Evolutionary conservation across 2,888 invertebrate genomes (phyloP), one percentile per base, ranked within the genome.

Genomic region (Drosophila acutilabella): DNA sequence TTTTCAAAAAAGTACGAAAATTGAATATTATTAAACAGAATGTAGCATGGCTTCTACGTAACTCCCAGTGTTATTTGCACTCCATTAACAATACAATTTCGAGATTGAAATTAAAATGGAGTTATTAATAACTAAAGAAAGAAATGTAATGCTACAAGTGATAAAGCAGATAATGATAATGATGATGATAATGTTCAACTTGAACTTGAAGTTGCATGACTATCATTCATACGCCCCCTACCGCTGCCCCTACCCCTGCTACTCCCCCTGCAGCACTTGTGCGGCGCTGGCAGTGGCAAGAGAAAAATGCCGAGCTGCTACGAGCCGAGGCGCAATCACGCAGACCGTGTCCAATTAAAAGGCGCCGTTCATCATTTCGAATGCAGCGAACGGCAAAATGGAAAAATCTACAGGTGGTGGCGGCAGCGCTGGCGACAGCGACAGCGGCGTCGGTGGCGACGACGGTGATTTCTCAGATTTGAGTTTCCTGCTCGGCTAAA

Each of bases 311-410:
- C 26, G 26, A 47, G 38, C 38, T 13, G 13, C n/a, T 44, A n/a
- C 26, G 18, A 48, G 53, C 42, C 50, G 18, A 45, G 47, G 50
- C 61, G 60, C 41, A 85, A 88, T 84, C 88, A 74, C 72, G 85
- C 87, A 87, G 85, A 86, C 85, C 81, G 85, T 86, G 89, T 89
- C 85, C 89, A 86, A 86, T 87, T 84, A 81, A 86, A 86, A 88
- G 85, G 85, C 85, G 85, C 85, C 89, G 89, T 85, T 62, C 80
- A 88, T 86, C 87, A 85, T 88, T 83, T 77, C 57, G 65, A 85
- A 82, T 75, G 83, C 87, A 76, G 73, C 82, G 71, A 66, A 66
- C 71, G 66, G 78, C 68, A 75, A 78, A 72, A 74, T 75, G 68
- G 58, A 50, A 71, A 75, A 85, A 83, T 86, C 83, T 80, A 86